A percentile compares a stretch with the other conserved stretches of the same genome.
Conservation (phyloP, 2,797 vertebrate species). For the Morelia viridis region DNA sequence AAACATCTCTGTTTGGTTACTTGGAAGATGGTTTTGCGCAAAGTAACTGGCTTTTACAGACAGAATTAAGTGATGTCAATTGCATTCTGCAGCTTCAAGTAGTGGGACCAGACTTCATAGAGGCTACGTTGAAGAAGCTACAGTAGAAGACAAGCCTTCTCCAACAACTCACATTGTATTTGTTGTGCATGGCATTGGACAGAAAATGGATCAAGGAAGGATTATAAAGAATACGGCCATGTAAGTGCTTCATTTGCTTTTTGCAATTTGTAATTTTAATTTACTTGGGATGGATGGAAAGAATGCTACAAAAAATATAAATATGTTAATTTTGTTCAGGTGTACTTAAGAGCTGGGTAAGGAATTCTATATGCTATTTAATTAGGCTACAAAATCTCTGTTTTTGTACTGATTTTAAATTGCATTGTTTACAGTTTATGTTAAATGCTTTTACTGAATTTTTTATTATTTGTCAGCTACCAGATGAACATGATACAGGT, state of each 20-base stretch:
- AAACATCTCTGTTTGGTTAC: not conserved
- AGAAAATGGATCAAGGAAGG: constrained; percentile 99
- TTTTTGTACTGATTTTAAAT: not conserved
- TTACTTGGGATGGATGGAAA: not conserved
- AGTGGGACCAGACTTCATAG: constrained; percentile 96
- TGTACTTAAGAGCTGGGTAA: not conserved
- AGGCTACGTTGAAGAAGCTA: constrained; percentile 97
- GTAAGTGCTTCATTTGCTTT: constrained; percentile 79
- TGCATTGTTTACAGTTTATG: not conserved
- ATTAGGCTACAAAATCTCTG: not conserved
- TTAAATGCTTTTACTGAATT: not conserved
- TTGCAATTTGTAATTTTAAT: not conserved
- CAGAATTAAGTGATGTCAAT: constrained; percentile 44
- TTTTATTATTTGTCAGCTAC: not conserved
- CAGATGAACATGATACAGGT: not conserved
- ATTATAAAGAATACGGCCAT: constrained; percentile 99
- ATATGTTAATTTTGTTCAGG: not conserved
- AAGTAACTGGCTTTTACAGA: not conserved
- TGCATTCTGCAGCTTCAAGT: constrained; percentile 85
- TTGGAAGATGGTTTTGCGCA: not conserved
- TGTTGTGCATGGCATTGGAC: constrained; percentile 97
- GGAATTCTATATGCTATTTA: not conserved
- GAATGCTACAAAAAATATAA: not conserved
- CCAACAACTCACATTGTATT: constrained; percentile 96
- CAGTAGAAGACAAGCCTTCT: constrained; percentile 91